Evolutionary conservation across 2,113 vertebrate genomes (phyloP).

Genomic region (Lates calcarifer): DNA sequence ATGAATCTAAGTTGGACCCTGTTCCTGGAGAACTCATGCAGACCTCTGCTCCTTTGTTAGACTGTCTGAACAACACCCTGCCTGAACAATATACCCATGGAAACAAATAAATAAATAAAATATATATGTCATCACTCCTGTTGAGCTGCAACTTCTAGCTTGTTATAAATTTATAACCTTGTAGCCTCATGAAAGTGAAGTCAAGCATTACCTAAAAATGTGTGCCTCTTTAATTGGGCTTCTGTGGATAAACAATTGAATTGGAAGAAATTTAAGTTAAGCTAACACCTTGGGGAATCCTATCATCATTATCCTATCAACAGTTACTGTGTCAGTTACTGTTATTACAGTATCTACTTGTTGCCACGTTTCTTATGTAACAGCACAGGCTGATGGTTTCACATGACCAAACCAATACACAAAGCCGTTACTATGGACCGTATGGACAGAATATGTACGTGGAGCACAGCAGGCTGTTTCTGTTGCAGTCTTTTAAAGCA

Average conservation of each 20-base stretch:
- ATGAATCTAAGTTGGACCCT: not conserved
- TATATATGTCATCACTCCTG: not conserved
- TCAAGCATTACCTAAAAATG: slow-evolving; percentile 3
- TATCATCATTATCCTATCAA: too few species aligned
- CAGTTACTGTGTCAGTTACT: not conserved
- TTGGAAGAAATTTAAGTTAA: slow-evolving; percentile 9
- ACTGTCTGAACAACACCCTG: not conserved
- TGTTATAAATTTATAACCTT: slow-evolving; percentile 19
- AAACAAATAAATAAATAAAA: too few species aligned
- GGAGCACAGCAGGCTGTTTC: slow-evolving; percentile 43
- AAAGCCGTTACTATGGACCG: slow-evolving; percentile 8
- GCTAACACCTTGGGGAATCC: slow-evolving; percentile 28
- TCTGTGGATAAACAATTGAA: slow-evolving; percentile 23
- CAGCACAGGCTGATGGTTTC: slow-evolving; percentile 15
- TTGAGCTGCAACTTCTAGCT: not conserved
- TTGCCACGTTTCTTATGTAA: slow-evolving; percentile 21
- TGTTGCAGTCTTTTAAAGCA: slow-evolving; percentile 59
- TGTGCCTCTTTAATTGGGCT: slow-evolving; percentile 18
- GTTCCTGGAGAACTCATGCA: not conserved
- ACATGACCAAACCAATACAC: slow-evolving; percentile 25
- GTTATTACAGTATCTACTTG: slow-evolving; percentile 5
- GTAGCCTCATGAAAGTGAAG: not conserved
- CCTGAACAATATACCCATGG: too few species aligned
- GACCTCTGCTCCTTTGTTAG: not conserved
- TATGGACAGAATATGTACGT: slow-evolving; percentile 27